phyloP scores from a whole-genome alignment of 2,888 invertebrate genomes.

The Pyrgus malvae region DNA sequence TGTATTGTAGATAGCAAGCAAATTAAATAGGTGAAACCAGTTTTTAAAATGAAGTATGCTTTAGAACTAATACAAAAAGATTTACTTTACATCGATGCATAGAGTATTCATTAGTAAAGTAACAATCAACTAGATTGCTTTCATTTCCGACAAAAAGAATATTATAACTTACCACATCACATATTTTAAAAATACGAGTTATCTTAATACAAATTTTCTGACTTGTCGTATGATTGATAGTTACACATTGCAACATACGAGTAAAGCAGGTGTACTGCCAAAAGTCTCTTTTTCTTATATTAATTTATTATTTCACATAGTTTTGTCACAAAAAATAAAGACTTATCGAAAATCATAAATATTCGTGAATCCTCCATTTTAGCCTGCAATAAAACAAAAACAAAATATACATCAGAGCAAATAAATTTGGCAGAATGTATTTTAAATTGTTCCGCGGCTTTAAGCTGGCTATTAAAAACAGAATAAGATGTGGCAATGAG shows the following conservation, averaged over 20 bases:
- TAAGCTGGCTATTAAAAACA: conserved; percentile 38
- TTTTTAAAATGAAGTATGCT: too few species aligned
- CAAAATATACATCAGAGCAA: conserved; percentile 7
- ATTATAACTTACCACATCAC: background rate
- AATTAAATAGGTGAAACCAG: too few species aligned
- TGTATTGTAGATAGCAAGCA: too few species aligned
- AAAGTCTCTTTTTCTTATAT: background rate
- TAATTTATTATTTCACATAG: background rate
- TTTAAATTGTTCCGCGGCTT: background rate
- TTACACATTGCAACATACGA: too few species aligned
- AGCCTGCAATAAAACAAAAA: background rate
- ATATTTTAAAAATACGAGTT: too few species aligned
- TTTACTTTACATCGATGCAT: background rate
- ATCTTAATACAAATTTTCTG: too few species aligned
- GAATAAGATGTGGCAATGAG: conserved; percentile 41
- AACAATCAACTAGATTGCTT: conserved; percentile 5
- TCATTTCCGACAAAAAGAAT: background rate
- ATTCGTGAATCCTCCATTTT: conserved; percentile 7
- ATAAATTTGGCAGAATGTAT: conserved; percentile 14
- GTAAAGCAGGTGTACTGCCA: conserved; percentile 5
- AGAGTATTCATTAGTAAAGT: conserved; percentile 4
- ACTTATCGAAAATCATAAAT: conserved; percentile 9
- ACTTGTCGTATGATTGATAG: too few species aligned
- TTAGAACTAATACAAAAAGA: background rate
- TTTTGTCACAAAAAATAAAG: conserved; percentile 2